A percentile compares a stretch with the other conserved stretches of the same genome.
Conservation (phyloP, 37 sponge, comb jelly and placozoan species). For the Hexactinellida sp. region DNA sequence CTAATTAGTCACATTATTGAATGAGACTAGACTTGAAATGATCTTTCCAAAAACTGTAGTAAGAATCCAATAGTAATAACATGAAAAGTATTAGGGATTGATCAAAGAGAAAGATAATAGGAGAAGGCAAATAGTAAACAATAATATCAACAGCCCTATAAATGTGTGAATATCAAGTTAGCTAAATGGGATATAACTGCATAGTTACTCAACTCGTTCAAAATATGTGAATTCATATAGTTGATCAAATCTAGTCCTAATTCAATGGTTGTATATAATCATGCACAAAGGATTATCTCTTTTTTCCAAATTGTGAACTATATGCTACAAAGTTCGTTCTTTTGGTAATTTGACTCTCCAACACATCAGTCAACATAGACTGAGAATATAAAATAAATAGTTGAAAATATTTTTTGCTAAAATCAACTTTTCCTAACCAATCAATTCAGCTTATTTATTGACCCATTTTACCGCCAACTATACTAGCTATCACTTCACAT, state of each 20-base stretch:
- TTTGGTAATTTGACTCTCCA: not conserved
- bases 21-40: no score
- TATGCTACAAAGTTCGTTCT: not conserved
- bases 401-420: not conserved
- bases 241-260: not conserved
- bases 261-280: constrained; percentile 12
- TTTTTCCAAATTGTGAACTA: no score
- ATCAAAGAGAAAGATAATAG: no score
- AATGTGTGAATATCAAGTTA: no score
- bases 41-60: no score
- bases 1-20: no score
- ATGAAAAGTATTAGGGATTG: no score
- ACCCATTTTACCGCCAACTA: constrained; percentile 14
- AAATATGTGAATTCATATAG: not conserved
- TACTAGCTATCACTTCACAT: not conserved
- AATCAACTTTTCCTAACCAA: not conserved
- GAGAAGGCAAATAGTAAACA: no score
- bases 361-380: not conserved
- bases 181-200: not conserved
- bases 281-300: not conserved
- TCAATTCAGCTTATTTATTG: constrained; percentile 1
- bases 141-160: no score
- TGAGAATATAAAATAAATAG: not conserved
- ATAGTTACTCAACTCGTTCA: not conserved
- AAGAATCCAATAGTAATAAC: no score